phyloP scores from a whole-genome alignment of 2,797 vertebrate species.

The Pseudochromis fuscus region DNA sequence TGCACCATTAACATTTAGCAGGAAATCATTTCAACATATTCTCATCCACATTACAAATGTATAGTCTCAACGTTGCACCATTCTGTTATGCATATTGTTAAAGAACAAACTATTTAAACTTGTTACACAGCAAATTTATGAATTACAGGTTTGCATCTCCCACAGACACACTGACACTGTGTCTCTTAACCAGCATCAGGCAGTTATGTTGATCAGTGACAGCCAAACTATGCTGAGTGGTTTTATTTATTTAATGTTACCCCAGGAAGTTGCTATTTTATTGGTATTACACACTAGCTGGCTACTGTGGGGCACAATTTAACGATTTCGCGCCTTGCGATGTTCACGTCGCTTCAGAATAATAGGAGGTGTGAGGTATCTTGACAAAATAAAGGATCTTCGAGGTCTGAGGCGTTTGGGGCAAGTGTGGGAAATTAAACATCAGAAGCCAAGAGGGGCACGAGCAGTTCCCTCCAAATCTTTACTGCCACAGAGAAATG shows the following conservation, averaged over 20 bases:
- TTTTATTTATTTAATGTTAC: not conserved
- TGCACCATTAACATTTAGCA: no score
- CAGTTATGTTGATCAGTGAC: not conserved
- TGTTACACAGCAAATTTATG: not conserved
- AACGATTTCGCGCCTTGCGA: not conserved
- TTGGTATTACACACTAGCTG: not conserved
- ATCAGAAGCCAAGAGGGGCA: conserved; percentile 24
- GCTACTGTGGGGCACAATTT: not conserved
- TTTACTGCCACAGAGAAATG: not conserved
- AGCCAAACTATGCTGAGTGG: not conserved
- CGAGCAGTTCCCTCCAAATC: conserved; percentile 49
- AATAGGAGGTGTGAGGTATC: conserved; percentile 9
- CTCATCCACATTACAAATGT: no score
- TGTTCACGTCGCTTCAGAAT: not conserved
- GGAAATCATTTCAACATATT: no score
- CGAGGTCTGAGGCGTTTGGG: conserved; percentile 19
- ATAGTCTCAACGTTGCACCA: no score
- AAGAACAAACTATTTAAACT: not conserved
- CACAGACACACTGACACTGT: not conserved
- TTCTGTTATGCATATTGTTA: no score
- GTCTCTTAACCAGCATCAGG: not conserved
- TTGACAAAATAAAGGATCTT: conserved; percentile 43
- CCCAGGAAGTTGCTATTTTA: not conserved
- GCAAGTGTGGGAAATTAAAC: conserved; percentile 20
- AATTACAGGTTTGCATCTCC: not conserved